Evolutionary conservation across 2,888 invertebrate species (phyloP).

Genomic region (Hypomecis atomaria): DNA sequence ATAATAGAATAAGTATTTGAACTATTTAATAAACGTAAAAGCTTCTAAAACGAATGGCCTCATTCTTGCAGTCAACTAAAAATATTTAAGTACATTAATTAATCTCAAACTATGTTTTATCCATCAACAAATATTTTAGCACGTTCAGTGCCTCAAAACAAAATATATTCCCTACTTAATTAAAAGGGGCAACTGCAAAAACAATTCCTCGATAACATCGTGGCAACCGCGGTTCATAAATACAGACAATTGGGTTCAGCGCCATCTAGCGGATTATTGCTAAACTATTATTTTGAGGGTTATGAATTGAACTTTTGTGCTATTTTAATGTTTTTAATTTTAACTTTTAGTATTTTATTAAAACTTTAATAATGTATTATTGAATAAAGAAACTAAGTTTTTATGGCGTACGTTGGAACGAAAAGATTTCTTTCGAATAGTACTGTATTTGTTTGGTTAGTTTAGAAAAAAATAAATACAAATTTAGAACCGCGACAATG

Average conservation of each 20-base stretch:
- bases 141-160: slow-evolving; percentile 29
- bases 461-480: no score
- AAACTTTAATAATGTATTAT: background rate
- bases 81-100: no score
- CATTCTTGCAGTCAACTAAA: no score
- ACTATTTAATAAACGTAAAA: no score
- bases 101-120: background rate
- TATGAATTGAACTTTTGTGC: background rate
- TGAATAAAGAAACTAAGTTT: background rate
- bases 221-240: slow-evolving; percentile 43
- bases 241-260: slow-evolving; percentile 53
- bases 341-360: background rate
- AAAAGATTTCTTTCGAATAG: no score
- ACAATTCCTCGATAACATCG: slow-evolving; percentile 56
- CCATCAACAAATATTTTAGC: slow-evolving; percentile 26
- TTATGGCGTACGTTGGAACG: no score
- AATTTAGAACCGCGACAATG: no score
- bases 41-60: no score
- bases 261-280: slow-evolving; percentile 61
- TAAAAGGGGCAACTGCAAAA: slow-evolving; percentile 71
- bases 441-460: no score
- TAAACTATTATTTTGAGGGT: slow-evolving; percentile 31
- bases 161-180: slow-evolving; percentile 69
- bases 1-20: no score
- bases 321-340: background rate